Percentiles rank a stretch among this genome's conserved stretches.
Conservation (phyloP, 92 coral and sea anemone species). For the Porites divaricata region DNA sequence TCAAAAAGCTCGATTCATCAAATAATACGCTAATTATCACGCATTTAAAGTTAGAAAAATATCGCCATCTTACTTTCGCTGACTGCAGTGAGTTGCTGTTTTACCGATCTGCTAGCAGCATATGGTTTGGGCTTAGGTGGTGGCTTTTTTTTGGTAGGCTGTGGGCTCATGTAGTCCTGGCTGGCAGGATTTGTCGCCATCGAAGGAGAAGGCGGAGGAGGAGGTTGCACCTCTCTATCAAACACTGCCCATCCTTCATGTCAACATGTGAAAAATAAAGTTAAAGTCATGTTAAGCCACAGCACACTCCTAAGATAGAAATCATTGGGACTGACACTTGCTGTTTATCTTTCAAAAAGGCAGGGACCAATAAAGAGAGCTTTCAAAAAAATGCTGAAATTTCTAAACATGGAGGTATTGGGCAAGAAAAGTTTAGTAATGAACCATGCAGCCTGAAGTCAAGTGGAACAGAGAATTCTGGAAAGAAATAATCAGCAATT, state of each 20-base stretch:
- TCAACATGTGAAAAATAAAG: not conserved
- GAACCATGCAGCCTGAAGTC: too few relatives aligned
- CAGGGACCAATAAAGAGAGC: too few relatives aligned
- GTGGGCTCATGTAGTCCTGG: conserved; percentile 40
- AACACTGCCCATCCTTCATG: conserved; percentile 83
- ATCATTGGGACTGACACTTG: too few relatives aligned
- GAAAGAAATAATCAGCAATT: too few relatives aligned
- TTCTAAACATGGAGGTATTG: too few relatives aligned
- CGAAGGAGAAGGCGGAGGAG: conserved; percentile 85
- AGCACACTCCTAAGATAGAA: too few relatives aligned
- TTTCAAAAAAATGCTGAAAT: too few relatives aligned
- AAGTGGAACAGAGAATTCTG: too few relatives aligned
- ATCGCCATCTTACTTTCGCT: conserved; percentile 15
- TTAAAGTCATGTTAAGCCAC: not conserved
- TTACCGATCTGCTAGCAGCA: conserved; percentile 58
- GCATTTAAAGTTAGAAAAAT: not conserved
- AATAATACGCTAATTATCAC: not conserved
- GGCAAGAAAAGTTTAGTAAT: too few relatives aligned
- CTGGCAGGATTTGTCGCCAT: conserved; percentile 79
- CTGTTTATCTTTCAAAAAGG: too few relatives aligned
- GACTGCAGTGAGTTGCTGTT: conserved; percentile 10
- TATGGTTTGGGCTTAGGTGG: conserved; percentile 97
- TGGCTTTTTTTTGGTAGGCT: conserved; percentile 53
- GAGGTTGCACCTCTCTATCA: conserved; percentile 54
- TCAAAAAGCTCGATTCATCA: too few relatives aligned